Percentiles rank a stretch among this genome's conserved stretches.
These are phyloP conservation scores for Burhinus bistriatus DNA, from an alignment of 2,113 vertebrate genomes.

Conservation along the genomic window DNA sequence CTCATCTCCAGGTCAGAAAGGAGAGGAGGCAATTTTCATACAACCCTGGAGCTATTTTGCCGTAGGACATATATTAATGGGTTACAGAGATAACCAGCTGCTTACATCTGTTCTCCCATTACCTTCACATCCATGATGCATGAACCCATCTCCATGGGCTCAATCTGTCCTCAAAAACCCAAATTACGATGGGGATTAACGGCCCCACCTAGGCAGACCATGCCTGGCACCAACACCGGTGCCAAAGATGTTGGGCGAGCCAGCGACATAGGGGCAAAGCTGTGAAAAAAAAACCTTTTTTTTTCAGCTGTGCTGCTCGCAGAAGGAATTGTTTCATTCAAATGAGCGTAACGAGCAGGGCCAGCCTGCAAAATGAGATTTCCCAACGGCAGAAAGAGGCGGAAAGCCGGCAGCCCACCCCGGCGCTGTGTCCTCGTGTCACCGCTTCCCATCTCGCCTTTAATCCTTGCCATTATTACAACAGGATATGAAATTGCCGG, in stretches of 20 bases:
- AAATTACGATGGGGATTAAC: background rate
- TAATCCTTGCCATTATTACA: background rate
- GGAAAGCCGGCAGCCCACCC: rapidly evolving
- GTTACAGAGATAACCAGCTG: constrained; percentile 1
- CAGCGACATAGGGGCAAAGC: rapidly evolving
- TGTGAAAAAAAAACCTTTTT: background rate
- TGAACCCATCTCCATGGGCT: background rate
- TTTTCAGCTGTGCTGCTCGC: rapidly evolving
- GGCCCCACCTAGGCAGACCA: background rate
- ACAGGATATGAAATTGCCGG: constrained; percentile 26
- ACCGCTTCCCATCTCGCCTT: background rate
- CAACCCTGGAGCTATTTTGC: background rate
- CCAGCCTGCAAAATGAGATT: background rate
- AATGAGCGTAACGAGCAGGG: rapidly evolving
- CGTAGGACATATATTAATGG: background rate
- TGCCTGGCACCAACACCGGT: rapidly evolving
- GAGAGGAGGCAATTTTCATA: background rate
- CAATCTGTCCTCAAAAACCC: background rate
- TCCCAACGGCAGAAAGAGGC: background rate
- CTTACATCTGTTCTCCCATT: background rate
- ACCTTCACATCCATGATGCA: background rate
- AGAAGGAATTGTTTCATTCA: background rate
- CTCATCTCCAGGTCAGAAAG: background rate
- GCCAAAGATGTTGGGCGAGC: background rate
- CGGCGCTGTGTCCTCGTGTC: rapidly evolving